A percentile compares a stretch with the other conserved stretches of the same genome.
Conservation (phyloP, 2,888 invertebrate genomes). For the Stenodema calcarata region DNA sequence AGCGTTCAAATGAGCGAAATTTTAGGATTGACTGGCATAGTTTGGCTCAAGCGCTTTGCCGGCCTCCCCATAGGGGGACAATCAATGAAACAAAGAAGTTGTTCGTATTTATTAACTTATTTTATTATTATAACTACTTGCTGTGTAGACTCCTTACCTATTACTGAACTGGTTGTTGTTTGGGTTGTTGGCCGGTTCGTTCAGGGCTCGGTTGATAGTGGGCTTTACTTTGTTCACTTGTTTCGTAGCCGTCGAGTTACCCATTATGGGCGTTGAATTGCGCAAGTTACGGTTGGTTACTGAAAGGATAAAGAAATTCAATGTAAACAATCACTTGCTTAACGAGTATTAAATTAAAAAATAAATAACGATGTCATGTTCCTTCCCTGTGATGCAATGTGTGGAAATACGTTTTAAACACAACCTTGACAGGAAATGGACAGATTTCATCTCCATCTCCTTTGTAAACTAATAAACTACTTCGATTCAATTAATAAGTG, state of each 20-base stretch:
- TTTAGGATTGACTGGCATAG: background rate
- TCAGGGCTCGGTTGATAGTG: constrained; percentile 74
- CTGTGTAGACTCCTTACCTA: constrained; percentile 43
- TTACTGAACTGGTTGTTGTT: constrained; percentile 73
- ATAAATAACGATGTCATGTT: too few relatives aligned
- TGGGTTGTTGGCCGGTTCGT: constrained; percentile 66
- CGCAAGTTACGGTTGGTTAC: constrained; percentile 61
- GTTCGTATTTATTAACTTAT: background rate
- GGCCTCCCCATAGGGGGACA: background rate
- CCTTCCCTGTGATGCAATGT: too few relatives aligned
- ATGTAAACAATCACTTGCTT: constrained; percentile 38
- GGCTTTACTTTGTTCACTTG: constrained; percentile 91
- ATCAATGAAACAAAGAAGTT: background rate
- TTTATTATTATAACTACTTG: background rate
- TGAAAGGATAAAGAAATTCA: constrained; percentile 31
- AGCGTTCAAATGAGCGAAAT: background rate
- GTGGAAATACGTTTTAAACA: too few relatives aligned
- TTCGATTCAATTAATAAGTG: too few relatives aligned
- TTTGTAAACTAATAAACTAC: too few relatives aligned
- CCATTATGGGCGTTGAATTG: constrained; percentile 72
- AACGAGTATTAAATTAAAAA: too few relatives aligned
- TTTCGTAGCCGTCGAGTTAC: constrained; percentile 69
- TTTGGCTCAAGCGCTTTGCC: background rate
- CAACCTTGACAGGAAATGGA: too few relatives aligned
- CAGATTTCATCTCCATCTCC: too few relatives aligned